Percentiles rank a stretch among this genome's conserved stretches.
Evolutionary conservation across 2,888 invertebrate genomes (phyloP).

Genomic region (Stenoptilia bipunctidactyla): DNA sequence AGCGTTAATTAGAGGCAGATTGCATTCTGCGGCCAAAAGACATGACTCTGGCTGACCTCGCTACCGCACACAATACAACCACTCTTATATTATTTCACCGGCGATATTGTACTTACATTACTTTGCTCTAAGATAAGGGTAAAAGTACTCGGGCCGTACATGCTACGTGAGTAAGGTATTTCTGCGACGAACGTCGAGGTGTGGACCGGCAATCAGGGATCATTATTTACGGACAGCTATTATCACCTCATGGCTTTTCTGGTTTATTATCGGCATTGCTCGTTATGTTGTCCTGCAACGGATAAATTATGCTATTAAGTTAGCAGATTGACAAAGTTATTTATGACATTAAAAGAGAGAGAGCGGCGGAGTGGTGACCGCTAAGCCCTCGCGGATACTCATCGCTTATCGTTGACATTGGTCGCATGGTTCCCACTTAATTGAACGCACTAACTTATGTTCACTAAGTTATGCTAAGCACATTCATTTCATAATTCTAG

Average conservation of each 20-base stretch:
- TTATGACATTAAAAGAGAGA: constrained; percentile 58
- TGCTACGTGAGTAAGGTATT: not conserved
- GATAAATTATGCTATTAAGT: constrained; percentile 71
- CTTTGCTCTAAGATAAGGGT: no score
- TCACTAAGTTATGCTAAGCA: no score
- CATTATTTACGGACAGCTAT: constrained; percentile 69
- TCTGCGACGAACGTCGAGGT: not conserved
- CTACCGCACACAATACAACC: no score
- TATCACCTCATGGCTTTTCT: constrained; percentile 70
- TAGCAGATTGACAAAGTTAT: constrained; percentile 71
- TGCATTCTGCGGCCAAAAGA: constrained; percentile 41
- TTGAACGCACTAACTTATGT: no score
- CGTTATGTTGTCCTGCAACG: constrained; percentile 67
- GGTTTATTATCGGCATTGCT: constrained; percentile 67
- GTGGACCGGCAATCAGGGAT: constrained; percentile 61
- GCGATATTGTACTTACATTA: no score
- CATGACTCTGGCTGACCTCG: constrained; percentile 12
- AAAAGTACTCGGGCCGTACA: no score
- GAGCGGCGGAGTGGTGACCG: constrained; percentile 49
- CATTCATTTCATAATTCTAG: no score
- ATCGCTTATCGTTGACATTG: constrained; percentile 19
- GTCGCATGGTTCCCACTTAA: constrained; percentile 7
- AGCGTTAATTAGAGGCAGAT: constrained; percentile 61
- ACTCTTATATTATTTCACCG: constrained; percentile 20
- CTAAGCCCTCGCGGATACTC: constrained; percentile 23